Conservation (phyloP, 1,140 invertebrate genomes). For the Plutomurus gul region DNA sequence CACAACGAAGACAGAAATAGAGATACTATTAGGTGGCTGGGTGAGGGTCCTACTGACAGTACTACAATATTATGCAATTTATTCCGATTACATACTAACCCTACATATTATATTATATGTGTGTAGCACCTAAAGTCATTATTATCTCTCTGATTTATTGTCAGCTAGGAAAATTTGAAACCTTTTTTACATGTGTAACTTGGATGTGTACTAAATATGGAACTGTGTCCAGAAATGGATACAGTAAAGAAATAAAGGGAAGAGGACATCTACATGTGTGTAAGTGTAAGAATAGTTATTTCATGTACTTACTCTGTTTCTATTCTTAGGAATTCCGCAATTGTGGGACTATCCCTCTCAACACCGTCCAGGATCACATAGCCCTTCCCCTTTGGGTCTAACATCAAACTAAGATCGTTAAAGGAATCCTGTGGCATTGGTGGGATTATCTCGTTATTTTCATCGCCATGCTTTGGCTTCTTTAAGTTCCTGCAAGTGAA, state of each 20-base stretch:
- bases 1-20: no score
- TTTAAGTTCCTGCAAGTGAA: constrained; percentile 35
- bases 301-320: constrained; percentile 52
- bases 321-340: constrained; percentile 50
- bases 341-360: constrained; percentile 50
- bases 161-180: no score
- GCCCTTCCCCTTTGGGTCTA: constrained; percentile 53
- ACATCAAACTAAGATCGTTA: constrained; percentile 43
- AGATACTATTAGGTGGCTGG: no score
- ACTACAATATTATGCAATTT: no score
- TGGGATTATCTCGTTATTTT: constrained; percentile 31
- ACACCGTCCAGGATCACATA: constrained; percentile 53
- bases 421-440: constrained; percentile 39
- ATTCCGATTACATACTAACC: no score
- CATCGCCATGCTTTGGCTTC: constrained; percentile 29
- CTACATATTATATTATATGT: no score
- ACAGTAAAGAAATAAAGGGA: neutral
- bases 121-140: no score
- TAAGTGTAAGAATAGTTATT: neutral
- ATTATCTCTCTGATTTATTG: no score
- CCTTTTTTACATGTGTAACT: no score
- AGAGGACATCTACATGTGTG: neutral
- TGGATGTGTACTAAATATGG: no score
- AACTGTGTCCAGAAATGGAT: neutral
- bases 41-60: no score